A percentile compares a stretch with the other conserved stretches of the same genome.
Evolutionary conservation across 2,888 invertebrate genomes (phyloP).

Genomic region (Thymelicus lineola): DNA sequence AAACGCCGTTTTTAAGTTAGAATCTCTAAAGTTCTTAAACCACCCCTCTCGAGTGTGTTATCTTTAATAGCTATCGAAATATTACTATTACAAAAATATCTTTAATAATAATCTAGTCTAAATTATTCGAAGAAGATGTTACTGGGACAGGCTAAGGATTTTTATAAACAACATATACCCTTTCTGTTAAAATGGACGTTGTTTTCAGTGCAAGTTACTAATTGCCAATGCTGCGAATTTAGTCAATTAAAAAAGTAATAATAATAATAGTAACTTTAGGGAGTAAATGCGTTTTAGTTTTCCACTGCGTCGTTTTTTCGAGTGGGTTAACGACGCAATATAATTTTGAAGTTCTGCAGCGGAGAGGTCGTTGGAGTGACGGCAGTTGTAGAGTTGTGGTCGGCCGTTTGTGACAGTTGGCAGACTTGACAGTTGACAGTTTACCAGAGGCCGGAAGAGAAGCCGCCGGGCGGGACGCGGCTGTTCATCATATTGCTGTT

Average conservation of each 20-base stretch:
- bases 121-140: slow-evolving; percentile 76
- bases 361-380: slow-evolving; percentile 42
- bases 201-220: slow-evolving; percentile 61
- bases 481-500: slow-evolving; percentile 75
- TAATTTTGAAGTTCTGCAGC: slow-evolving; percentile 17
- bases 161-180: slow-evolving; percentile 80
- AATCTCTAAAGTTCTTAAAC: slow-evolving; percentile 52
- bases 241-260: slow-evolving; percentile 55
- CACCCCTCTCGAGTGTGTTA: slow-evolving; percentile 57
- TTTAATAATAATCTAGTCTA: slow-evolving; percentile 76
- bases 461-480: slow-evolving; percentile 89
- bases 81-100: slow-evolving; percentile 83
- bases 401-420: slow-evolving; percentile 44
- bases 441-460: slow-evolving; percentile 89
- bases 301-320: slow-evolving; percentile 22
- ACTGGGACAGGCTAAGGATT: slow-evolving; percentile 82
- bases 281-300: slow-evolving; percentile 65
- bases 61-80: slow-evolving; percentile 72
- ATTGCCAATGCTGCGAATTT: slow-evolving; percentile 65
- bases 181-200: slow-evolving; percentile 66
- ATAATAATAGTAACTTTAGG: slow-evolving; percentile 50
- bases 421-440: slow-evolving; percentile 45
- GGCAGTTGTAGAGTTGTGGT: slow-evolving; percentile 53
- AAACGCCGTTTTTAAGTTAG: slow-evolving; percentile 36
- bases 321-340: slow-evolving; percentile 18